A percentile compares a stretch with the other conserved stretches of the same genome.
phyloP scores from a whole-genome alignment of 2,888 invertebrate species.

The Omphaloscelis lunosa region DNA sequence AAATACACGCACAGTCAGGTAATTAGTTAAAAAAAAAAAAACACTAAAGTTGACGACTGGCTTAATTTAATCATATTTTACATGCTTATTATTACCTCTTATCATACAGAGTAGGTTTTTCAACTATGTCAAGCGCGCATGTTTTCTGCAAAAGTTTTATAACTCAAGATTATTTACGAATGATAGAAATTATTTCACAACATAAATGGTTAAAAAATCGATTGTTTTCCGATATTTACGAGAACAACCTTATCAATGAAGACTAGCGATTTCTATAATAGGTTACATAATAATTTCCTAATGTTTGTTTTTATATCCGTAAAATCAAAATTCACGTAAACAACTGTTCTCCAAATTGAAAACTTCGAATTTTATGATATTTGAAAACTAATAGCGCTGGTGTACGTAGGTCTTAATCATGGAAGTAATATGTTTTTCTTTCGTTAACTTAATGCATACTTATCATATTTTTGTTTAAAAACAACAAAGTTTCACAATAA shows the following conservation, averaged over 20 bases:
- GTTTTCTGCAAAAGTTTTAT: not conserved
- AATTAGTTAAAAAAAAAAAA: not conserved
- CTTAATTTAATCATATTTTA: not conserved
- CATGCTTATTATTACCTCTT: not conserved
- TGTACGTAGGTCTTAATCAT: not conserved
- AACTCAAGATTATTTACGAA: not conserved
- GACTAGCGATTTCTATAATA: not conserved
- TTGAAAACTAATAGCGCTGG: slow-evolving; percentile 1
- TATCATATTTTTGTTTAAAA: not conserved
- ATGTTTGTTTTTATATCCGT: slow-evolving; percentile 4
- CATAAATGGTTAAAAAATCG: not conserved
- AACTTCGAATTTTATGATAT: not conserved
- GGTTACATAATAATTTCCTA: slow-evolving; percentile 4
- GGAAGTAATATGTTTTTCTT: not conserved
- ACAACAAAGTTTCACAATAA: not conserved
- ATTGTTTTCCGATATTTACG: not conserved
- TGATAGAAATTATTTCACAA: slow-evolving; percentile 4
- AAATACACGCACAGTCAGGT: not conserved
- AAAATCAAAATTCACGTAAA: slow-evolving; percentile 18
- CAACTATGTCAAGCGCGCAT: no score
- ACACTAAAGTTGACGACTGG: not conserved
- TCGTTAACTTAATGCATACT: not conserved
- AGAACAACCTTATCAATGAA: slow-evolving; percentile 1
- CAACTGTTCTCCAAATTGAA: slow-evolving; percentile 13
- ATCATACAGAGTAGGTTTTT: not conserved